These are phyloP conservation scores for Subacronicta megacephala DNA, from an alignment of 2,888 invertebrate genomes.

Conservation along the genomic window DNA sequence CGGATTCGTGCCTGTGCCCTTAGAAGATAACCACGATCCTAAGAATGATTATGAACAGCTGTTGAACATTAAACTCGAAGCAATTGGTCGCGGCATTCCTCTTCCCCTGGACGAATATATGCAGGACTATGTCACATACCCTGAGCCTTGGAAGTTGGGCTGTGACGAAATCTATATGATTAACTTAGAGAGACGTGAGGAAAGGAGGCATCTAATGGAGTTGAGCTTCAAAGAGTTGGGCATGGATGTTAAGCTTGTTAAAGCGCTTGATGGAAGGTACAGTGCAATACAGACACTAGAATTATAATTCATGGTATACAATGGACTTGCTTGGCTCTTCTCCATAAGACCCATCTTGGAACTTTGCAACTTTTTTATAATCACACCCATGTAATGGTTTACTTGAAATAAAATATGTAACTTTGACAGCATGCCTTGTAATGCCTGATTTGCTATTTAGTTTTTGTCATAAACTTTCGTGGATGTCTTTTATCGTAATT, in stretches of 20 bases:
- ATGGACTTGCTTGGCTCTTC: too few relatives aligned
- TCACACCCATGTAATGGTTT: too few relatives aligned
- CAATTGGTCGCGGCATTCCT: constrained; percentile 90
- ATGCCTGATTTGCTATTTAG: too few relatives aligned
- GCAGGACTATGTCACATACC: constrained; percentile 71
- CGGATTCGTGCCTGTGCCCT: constrained; percentile 95
- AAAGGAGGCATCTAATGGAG: constrained; percentile 94
- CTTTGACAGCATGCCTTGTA: too few relatives aligned
- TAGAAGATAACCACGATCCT: constrained; percentile 92
- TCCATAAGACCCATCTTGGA: too few relatives aligned
- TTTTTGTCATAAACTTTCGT: too few relatives aligned
- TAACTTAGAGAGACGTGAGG: constrained; percentile 95
- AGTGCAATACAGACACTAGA: background rate
- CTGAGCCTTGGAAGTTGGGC: constrained; percentile 90
- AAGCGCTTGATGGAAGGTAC: constrained; percentile 97
- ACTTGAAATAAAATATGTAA: too few relatives aligned
- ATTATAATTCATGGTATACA: too few relatives aligned
- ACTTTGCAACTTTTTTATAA: too few relatives aligned
- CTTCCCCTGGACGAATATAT: constrained; percentile 80
- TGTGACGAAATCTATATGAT: constrained; percentile 97
- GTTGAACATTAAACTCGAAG: constrained; percentile 93
- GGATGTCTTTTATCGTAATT: too few relatives aligned
- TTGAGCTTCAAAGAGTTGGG: constrained; percentile 94
- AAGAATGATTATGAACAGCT: constrained; percentile 92
- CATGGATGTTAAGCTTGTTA: constrained; percentile 92